These are phyloP conservation scores for Chloromyia formosa DNA, from an alignment of 2,888 invertebrate genomes.

Conservation along the genomic window DNA sequence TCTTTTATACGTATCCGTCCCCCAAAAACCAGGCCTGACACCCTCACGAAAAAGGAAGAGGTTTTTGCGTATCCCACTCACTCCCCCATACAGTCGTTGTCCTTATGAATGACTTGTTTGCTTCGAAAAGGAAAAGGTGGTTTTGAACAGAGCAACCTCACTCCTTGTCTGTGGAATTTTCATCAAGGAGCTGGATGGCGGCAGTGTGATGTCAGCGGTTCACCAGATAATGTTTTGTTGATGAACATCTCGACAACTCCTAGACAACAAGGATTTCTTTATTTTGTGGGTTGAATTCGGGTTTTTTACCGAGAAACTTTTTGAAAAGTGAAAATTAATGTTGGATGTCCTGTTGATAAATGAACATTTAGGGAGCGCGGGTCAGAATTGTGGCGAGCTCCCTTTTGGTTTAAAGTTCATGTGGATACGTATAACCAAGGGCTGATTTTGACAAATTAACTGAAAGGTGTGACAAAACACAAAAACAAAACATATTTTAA, in stretches of 20 bases:
- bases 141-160: background rate
- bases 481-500: slow-evolving; percentile 26
- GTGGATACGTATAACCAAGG: background rate
- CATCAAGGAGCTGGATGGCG: background rate
- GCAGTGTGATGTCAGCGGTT: slow-evolving; percentile 44
- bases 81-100: background rate
- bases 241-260: slow-evolving; percentile 46
- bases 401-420: slow-evolving; percentile 1
- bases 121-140: slow-evolving; percentile 2
- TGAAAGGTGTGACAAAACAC: slow-evolving; percentile 39
- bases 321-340: slow-evolving; percentile 42
- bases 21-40: too few relatives aligned
- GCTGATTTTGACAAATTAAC: slow-evolving; percentile 40
- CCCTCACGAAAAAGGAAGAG: background rate
- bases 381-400: background rate
- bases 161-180: slow-evolving; percentile 22
- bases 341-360: slow-evolving; percentile 40
- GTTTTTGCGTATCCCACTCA: background rate
- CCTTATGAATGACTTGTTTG: slow-evolving; percentile 34
- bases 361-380: slow-evolving; percentile 27
- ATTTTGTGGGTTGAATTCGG: slow-evolving; percentile 41
- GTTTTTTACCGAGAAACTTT: slow-evolving; percentile 26
- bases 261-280: slow-evolving; percentile 47
- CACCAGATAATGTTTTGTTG: slow-evolving; percentile 48
- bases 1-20: slow-evolving; percentile 21